phyloP scores from a whole-genome alignment of 2,113 vertebrate genomes.

The Chionomys nivalis region DNA sequence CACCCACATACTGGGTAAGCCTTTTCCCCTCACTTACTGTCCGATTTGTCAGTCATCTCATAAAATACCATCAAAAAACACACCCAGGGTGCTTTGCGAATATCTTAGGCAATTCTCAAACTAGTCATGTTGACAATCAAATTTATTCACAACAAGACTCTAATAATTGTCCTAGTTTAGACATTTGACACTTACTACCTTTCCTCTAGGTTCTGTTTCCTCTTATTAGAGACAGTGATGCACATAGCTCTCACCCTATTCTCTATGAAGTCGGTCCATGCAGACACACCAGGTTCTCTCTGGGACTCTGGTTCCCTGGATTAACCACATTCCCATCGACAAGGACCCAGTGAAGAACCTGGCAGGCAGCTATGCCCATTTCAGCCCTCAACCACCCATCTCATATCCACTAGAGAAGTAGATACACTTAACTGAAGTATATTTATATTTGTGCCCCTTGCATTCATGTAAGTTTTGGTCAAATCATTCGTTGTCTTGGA shows the following conservation, averaged over 20 bases:
- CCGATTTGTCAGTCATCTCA: background rate
- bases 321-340: background rate
- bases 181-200: background rate
- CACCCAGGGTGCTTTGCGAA: background rate
- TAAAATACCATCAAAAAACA: background rate
- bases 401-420: background rate
- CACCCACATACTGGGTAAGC: background rate
- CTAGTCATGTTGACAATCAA: background rate
- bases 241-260: background rate
- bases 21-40: background rate
- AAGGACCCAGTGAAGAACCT: background rate
- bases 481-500: background rate
- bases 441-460: background rate
- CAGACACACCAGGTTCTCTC: background rate
- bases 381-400: background rate
- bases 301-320: fast-evolving
- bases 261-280: background rate
- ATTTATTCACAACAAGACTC: background rate
- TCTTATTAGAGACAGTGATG: background rate
- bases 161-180: background rate
- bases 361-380: background rate
- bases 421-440: background rate
- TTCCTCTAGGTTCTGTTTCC: background rate
- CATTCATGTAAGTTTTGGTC: background rate
- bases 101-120: background rate